Evolutionary conservation across 2,113 vertebrate species (phyloP).

Genomic region (Gorsachius goisagi): DNA sequence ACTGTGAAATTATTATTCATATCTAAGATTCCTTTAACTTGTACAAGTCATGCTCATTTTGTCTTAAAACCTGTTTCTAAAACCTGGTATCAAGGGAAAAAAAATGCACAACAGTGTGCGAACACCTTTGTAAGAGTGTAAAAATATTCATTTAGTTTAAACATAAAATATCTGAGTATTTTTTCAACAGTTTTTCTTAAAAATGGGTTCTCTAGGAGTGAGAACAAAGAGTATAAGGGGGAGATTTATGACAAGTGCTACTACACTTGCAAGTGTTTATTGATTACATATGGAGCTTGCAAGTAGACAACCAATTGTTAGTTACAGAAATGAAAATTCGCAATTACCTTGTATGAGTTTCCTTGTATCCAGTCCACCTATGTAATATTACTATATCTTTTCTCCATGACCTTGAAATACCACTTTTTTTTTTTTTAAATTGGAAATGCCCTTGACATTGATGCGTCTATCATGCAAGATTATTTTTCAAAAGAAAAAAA

Average conservation of each 20-base stretch:
- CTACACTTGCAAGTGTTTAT: background rate
- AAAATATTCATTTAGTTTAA: background rate
- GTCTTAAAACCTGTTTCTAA: background rate
- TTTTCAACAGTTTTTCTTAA: background rate
- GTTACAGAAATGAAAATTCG: background rate
- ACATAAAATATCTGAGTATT: background rate
- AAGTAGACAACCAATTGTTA: background rate
- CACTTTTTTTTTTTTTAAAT: background rate
- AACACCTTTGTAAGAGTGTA: background rate
- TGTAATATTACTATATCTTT: background rate
- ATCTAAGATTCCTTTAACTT: background rate
- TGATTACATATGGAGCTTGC: background rate
- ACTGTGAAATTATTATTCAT: background rate
- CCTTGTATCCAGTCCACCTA: background rate
- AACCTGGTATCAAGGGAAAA: background rate
- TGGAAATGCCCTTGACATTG: background rate
- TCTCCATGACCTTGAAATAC: background rate
- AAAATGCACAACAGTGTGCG: accelerated
- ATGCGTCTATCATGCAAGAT: background rate
- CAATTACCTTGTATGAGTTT: accelerated
- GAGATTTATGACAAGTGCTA: background rate
- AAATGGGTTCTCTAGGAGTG: background rate
- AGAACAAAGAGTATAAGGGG: background rate
- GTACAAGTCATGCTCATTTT: background rate
- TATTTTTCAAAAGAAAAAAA: background rate